Percentiles rank a stretch among this genome's conserved stretches.
These are phyloP conservation scores for Kryptopterus vitreolus DNA, from an alignment of 2,797 vertebrate genomes.

Conservation along the genomic window DNA sequence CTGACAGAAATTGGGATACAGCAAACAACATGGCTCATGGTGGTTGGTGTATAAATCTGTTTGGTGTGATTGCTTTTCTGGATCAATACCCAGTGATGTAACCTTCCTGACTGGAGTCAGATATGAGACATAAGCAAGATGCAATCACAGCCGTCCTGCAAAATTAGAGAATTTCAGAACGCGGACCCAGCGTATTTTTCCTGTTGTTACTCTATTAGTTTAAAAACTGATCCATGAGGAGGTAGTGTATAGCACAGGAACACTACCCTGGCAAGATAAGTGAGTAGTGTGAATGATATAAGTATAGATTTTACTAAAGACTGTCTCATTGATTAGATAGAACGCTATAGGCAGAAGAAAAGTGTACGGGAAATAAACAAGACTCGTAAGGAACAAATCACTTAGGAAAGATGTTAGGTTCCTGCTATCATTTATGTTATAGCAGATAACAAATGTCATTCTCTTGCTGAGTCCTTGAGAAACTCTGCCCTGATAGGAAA, in stretches of 20 bases:
- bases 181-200: neutral
- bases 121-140: conserved; percentile 12
- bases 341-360: neutral
- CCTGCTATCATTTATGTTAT: neutral
- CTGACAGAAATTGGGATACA: conserved; percentile 42
- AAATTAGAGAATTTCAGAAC: conserved; percentile 17
- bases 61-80: conserved; percentile 31
- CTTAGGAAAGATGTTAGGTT: neutral
- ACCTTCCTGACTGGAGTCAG: conserved; percentile 30
- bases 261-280: neutral
- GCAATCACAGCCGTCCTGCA: neutral
- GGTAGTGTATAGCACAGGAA: neutral
- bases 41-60: conserved; percentile 38
- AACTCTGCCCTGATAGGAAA: neutral
- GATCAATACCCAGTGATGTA: conserved; percentile 37
- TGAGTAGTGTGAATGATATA: neutral
- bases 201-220: neutral
- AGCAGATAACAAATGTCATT: neutral
- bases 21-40: conserved; percentile 25
- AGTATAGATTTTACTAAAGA: neutral
- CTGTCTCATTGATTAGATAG: neutral
- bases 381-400: neutral
- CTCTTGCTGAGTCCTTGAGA: neutral
- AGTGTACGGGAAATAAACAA: neutral
- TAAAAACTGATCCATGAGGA: neutral